phyloP scores from a whole-genome alignment of 2,113 vertebrate genomes.

The Bubo scandiacus region DNA sequence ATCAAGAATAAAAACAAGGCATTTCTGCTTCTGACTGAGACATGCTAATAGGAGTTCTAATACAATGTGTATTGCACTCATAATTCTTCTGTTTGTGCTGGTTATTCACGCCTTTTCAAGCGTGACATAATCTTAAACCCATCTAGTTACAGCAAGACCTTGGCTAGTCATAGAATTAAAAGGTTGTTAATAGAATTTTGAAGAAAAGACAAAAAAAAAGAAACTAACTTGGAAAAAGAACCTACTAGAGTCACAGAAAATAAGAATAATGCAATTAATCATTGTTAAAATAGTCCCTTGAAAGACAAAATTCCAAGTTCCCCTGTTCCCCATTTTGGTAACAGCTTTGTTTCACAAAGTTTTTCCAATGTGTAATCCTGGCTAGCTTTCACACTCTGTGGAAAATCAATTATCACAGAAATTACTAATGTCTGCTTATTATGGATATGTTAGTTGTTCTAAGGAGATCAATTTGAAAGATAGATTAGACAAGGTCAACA shows the following conservation, averaged over 20 bases:
- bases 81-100: not conserved
- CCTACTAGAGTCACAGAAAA: not conserved
- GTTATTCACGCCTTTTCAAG: conserved; percentile 1
- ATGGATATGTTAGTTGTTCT: not conserved
- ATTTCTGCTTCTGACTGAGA: not conserved
- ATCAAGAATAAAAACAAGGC: not conserved
- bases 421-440: not conserved
- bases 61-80: not conserved
- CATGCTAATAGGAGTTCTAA: not conserved
- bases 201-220: not conserved
- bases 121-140: not conserved
- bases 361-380: not conserved
- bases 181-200: not conserved
- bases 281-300: not conserved
- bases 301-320: not conserved
- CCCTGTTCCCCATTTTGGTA: not conserved
- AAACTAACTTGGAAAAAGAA: not conserved
- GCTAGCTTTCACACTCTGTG: not conserved
- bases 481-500: conserved; percentile 30
- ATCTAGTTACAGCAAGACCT: not conserved
- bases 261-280: not conserved
- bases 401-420: conserved; percentile 26
- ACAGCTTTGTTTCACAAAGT: not conserved
- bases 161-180: not conserved
- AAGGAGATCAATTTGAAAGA: conserved; percentile 24